phyloP scores from a whole-genome alignment of 2,888 invertebrate genomes.

The Clusia tigrina region DNA sequence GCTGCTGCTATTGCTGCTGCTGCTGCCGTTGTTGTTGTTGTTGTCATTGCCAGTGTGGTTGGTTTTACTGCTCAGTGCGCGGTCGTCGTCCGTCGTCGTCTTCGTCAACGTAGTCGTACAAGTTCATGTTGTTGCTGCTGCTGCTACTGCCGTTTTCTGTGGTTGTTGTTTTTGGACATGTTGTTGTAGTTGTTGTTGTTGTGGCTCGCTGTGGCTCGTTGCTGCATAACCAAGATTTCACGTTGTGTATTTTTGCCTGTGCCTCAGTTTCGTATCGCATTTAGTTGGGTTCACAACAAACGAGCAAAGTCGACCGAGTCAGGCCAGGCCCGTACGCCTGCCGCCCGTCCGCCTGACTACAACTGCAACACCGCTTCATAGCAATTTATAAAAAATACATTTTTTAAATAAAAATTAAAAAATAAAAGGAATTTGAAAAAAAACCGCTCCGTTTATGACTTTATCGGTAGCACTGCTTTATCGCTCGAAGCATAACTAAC shows the following conservation, averaged over 20 bases:
- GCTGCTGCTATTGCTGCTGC: conserved; percentile 36
- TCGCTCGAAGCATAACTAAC: too few species aligned
- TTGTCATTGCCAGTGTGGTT: conserved; percentile 19
- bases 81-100: not conserved
- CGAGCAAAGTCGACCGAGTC: conserved; percentile 50
- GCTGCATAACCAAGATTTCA: conserved; percentile 39
- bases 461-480: too few species aligned
- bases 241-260: conserved; percentile 41
- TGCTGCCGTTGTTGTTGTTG: conserved; percentile 36
- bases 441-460: too few species aligned
- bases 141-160: conserved; percentile 11
- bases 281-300: conserved; percentile 62
- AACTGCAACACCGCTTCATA: too few species aligned
- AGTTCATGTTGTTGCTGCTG: conserved; percentile 16
- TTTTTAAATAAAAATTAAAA: too few species aligned
- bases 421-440: too few species aligned
- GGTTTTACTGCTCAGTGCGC: conserved; percentile 16
- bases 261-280: conserved; percentile 64
- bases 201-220: conserved; percentile 10
- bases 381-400: too few species aligned
- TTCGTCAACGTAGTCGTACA: not conserved
- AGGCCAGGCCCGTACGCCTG: too few species aligned
- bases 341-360: too few species aligned
- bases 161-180: not conserved
- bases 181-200: conserved; percentile 9